These are phyloP conservation scores for Azemiops feae DNA, from an alignment of 2,113 vertebrate genomes.

Conservation along the genomic window DNA sequence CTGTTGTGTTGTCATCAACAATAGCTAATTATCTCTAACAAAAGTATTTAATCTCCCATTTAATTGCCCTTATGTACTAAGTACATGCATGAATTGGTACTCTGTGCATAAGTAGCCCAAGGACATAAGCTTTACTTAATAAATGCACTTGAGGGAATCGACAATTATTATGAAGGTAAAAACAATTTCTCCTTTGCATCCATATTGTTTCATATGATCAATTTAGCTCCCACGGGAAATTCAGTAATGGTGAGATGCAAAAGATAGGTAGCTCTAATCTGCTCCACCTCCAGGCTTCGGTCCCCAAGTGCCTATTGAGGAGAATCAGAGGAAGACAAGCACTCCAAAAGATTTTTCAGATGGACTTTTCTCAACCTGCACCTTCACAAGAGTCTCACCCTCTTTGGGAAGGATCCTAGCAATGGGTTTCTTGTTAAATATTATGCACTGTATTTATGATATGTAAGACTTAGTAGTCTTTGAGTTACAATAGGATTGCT, in stretches of 20 bases:
- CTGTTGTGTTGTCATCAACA: background rate
- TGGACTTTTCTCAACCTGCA: background rate
- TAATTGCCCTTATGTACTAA: background rate
- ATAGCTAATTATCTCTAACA: background rate
- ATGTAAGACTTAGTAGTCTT: background rate
- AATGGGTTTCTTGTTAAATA: background rate
- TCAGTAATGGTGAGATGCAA: background rate
- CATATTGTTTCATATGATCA: background rate
- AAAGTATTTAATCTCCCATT: background rate
- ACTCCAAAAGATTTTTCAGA: background rate
- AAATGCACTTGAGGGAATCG: background rate
- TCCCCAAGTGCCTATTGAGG: background rate
- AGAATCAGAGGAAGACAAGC: background rate
- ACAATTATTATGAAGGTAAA: background rate
- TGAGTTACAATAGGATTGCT: background rate
- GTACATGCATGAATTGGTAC: background rate
- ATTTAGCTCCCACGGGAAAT: background rate
- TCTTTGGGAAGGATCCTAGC: background rate
- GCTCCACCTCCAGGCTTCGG: background rate
- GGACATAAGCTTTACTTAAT: background rate
- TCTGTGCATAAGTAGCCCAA: background rate
- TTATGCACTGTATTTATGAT: background rate
- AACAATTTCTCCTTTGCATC: background rate
- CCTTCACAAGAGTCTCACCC: background rate
- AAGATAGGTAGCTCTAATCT: background rate